Percentiles rank a stretch among this genome's conserved stretches.
Conservation (phyloP, 2,888 invertebrate species). For the Stenichneumon culpator region DNA sequence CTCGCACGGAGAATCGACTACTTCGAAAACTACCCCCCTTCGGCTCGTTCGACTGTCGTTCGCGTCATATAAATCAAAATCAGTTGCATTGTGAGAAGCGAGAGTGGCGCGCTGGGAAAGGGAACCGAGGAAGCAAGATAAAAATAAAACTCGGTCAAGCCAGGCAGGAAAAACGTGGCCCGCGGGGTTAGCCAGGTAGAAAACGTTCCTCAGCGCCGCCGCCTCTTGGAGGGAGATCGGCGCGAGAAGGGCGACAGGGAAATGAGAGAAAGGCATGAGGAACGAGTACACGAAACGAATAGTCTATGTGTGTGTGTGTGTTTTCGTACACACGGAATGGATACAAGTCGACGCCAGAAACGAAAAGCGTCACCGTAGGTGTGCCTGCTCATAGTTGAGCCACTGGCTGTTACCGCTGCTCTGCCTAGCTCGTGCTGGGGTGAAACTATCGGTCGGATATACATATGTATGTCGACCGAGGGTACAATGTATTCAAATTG, state of each 20-base stretch:
- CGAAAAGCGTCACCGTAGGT: slow-evolving; percentile 60
- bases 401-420: slow-evolving; percentile 36
- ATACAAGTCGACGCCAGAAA: slow-evolving; percentile 42
- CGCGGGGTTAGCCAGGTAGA: slow-evolving; percentile 82
- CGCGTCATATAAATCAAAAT: slow-evolving; percentile 85
- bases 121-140: slow-evolving; percentile 61
- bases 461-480: slow-evolving; percentile 84
- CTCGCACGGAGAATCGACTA: slow-evolving; percentile 48
- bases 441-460: slow-evolving; percentile 83
- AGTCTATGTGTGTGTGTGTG: slow-evolving; percentile 44
- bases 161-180: slow-evolving; percentile 77
- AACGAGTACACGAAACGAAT: slow-evolving; percentile 15
- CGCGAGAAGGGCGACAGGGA: slow-evolving; percentile 39
- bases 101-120: slow-evolving; percentile 51
- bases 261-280: slow-evolving; percentile 58
- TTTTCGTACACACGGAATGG: slow-evolving; percentile 56
- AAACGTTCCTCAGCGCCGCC: slow-evolving; percentile 69
- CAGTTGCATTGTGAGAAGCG: slow-evolving; percentile 81
- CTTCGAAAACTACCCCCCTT: slow-evolving; percentile 70
- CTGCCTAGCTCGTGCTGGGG: slow-evolving; percentile 65
- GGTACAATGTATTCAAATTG: slow-evolving; percentile 85
- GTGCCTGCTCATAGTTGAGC: slow-evolving; percentile 16
- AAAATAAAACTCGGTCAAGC: slow-evolving; percentile 84
- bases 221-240: slow-evolving; percentile 14
- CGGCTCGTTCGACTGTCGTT: slow-evolving; percentile 79